phyloP scores from a whole-genome alignment of 2,888 invertebrate species.

The Perdita meconis region DNA sequence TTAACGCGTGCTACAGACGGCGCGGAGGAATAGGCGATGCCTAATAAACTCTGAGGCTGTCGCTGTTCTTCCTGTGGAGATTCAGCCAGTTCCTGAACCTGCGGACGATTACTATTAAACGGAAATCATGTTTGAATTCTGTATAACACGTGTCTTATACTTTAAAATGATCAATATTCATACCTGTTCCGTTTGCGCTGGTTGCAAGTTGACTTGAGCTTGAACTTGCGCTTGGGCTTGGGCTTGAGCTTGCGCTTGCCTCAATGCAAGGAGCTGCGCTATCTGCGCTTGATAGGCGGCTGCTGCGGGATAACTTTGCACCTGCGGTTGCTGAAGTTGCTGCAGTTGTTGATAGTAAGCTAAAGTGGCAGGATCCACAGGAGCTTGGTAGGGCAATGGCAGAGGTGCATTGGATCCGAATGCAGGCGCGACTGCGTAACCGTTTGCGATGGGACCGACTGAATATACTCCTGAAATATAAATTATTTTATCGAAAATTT shows the following conservation, averaged over 20 bases:
- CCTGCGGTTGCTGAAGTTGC: constrained; percentile 63
- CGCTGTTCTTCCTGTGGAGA: constrained; percentile 70
- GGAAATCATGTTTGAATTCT: constrained; percentile 18
- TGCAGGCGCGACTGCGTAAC: constrained; percentile 58
- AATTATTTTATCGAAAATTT: background rate
- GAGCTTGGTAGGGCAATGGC: constrained; percentile 60
- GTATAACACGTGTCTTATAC: background rate
- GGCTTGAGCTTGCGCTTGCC: constrained; percentile 67
- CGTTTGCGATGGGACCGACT: constrained; percentile 54
- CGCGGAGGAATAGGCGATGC: constrained; percentile 84
- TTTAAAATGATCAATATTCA: background rate
- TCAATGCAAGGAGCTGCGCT: constrained; percentile 73
- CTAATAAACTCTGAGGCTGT: constrained; percentile 75
- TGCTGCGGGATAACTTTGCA: constrained; percentile 54
- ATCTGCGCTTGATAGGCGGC: constrained; percentile 72
- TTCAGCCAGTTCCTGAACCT: constrained; percentile 71
- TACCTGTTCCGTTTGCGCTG: constrained; percentile 59
- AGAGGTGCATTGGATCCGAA: constrained; percentile 34
- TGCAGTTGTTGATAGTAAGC: constrained; percentile 75
- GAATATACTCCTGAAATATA: constrained; percentile 62
- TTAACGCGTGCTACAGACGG: constrained; percentile 85
- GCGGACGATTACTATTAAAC: constrained; percentile 62
- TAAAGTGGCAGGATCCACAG: constrained; percentile 67
- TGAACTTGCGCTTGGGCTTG: constrained; percentile 66
- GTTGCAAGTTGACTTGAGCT: constrained; percentile 52